These are phyloP conservation scores for Achatina immaculata DNA, from an alignment of 1,140 invertebrate species.

Conservation along the genomic window DNA sequence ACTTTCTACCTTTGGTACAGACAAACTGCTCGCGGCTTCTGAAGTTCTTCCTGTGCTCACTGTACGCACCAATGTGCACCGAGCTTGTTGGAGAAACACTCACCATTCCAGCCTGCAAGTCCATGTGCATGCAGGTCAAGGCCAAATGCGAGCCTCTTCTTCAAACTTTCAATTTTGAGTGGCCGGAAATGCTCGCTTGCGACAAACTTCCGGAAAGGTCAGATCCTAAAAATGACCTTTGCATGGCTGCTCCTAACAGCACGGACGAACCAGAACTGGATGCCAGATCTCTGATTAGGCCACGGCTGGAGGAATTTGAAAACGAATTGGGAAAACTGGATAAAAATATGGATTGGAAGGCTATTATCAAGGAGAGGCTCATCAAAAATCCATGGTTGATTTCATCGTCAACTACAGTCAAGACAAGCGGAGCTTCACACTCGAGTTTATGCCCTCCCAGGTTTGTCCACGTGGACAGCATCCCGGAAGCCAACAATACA, in stretches of 20 bases:
- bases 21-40: conserved; percentile 85
- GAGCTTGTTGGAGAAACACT: conserved; percentile 68
- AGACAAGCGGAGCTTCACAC: neutral
- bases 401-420: neutral
- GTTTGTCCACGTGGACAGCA: conserved; percentile 65
- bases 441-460: conserved; percentile 53
- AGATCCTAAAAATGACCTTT: conserved; percentile 80
- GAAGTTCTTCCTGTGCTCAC: conserved; percentile 92
- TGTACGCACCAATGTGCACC: conserved; percentile 93
- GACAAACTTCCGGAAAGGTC: conserved; percentile 67
- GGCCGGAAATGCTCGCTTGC: conserved; percentile 70
- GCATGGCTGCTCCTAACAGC: conserved; percentile 81
- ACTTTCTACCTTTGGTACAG: conserved; percentile 71
- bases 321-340: conserved; percentile 26
- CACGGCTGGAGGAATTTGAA: neutral
- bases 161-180: conserved; percentile 67
- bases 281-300: conserved; percentile 71
- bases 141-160: conserved; percentile 70
- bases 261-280: conserved; percentile 70
- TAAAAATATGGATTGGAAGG: conserved; percentile 41
- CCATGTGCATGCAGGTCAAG: conserved; percentile 71
- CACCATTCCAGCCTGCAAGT: conserved; percentile 70
- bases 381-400: neutral
- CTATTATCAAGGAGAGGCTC: conserved; percentile 9
- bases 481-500: conserved; percentile 55